Evolutionary conservation across 2,888 invertebrate species (phyloP), one percentile per base, ranked within the genome.

Genomic region (Leptinotarsa peninsularis): DNA sequence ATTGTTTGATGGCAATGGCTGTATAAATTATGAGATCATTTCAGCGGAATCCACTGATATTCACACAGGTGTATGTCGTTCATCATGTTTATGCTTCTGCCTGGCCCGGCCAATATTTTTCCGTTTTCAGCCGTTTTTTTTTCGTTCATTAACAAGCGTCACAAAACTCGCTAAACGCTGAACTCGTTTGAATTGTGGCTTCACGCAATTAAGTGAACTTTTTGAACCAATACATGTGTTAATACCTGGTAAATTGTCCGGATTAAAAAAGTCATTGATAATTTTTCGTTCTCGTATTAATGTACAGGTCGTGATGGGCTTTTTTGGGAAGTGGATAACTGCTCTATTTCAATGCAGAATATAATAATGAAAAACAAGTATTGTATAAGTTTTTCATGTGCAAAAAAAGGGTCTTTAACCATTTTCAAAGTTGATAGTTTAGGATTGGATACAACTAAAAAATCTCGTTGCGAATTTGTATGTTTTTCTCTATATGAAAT

Each of bases 11-110:
- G 84, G 85, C 84, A 84, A 75, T 71, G 70, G 74, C 74, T 83
- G 83, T 82, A 85, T 85, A 85, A 85, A 85, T 85, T 85, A 85
- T 84, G 85, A 83, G 85, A 83, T 84, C 83, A 83, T 85, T 85
- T 83, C 83, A 83, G 81, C 82, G 83, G 84, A 84, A 85, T 84
- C 83, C 82, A 81, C 82, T 83, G 84, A 85, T 85, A 84, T 84
- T 85, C 84, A 84, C 82, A 84, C 85, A 84, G 85, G 85, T 85
- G 84, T 82, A 84, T 81, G 83, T 81, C 83, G 82, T 84, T 76
- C 82, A 83, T 85, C 85, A 84, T 81, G 81, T 84, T 82, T 81
- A 71, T 75, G 60, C 67, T 54, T 27, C 52, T 27, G 27, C 54
- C 76, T 43, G 69, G 67, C 50, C 67, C 49, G 74, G 71, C 72